Evolutionary conservation across 1,140 invertebrate genomes (phyloP), one percentile per base, ranked within the genome.

Genomic region (Hestina assimilis): DNA sequence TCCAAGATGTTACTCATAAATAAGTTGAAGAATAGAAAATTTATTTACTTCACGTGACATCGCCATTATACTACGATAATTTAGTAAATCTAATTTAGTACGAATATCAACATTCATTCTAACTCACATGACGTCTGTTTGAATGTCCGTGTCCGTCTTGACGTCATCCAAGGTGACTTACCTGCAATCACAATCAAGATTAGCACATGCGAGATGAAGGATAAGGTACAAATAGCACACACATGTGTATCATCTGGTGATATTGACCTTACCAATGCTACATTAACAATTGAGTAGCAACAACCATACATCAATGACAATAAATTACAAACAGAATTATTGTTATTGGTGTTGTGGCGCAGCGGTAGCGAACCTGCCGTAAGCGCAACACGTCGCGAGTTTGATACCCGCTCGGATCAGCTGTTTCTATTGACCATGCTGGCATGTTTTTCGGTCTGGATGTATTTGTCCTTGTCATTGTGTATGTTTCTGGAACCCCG

Each of bases 161-260:
- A 55, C 65, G 59, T 66, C 51, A 58, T 56, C 45, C 71, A 76
- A 76, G 69, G 72, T 63, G 64, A 80, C 78, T 81, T 81, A 81
- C 78, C 78, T 81, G 78, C 48, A 80, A 76, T 51, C 57, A 76
- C 17, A 69, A 58, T 59, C 28, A 67, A 58, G 50, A 67, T 64
- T 57, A 54, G 35, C 40, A 45, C 35, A 60, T 61, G 53, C 23
- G 21, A 45, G 40, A 56, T 55, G 43, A 21, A 53, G 28, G 35
- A 31, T 38, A 23, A 24, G 41, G 48, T 31, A 60, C 28, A 58
- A 50, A 60, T 60, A 56, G 45, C 33, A 17, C 12, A 8, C 0
- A 38, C 33, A 19, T 19, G 1, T 17, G 15, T 19, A 20, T 35
- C 38, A 40, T 8, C 35, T 31, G n/a, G 21, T 20, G 50, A 57